These are phyloP conservation scores for Hirtodrosophila confusa DNA, from an alignment of 2,888 invertebrate genomes.

Conservation along the genomic window DNA sequence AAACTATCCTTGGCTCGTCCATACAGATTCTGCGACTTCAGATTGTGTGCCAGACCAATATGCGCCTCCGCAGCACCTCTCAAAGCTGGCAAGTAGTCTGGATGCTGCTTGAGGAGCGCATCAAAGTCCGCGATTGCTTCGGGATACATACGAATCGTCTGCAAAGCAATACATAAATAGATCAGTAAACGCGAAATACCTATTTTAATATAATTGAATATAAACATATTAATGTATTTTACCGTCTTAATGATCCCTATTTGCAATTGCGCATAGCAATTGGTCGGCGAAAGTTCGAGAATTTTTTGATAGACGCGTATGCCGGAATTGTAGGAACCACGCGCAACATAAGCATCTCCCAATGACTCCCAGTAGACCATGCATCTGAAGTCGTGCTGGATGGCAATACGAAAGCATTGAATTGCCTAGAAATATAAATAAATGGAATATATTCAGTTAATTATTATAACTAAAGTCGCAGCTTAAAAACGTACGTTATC, in stretches of 20 bases:
- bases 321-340: conserved; percentile 96
- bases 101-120: conserved; percentile 85
- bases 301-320: conserved; percentile 93
- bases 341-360: conserved; percentile 94
- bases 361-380: conserved; percentile 93
- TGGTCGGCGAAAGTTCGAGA: conserved; percentile 87
- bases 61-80: conserved; percentile 94
- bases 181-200: too few relatives aligned
- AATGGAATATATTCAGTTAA: too few relatives aligned
- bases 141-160: conserved; percentile 85
- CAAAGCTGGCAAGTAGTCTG: conserved; percentile 88
- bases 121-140: conserved; percentile 90
- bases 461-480: background rate
- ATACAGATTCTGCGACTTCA: conserved; percentile 88
- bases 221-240: too few relatives aligned
- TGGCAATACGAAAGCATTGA: conserved; percentile 89
- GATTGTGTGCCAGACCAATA: conserved; percentile 89
- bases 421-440: conserved; percentile 86
- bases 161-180: conserved; percentile 7
- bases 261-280: conserved; percentile 90
- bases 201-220: too few relatives aligned
- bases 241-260: conserved; percentile 89
- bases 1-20: conserved; percentile 90
- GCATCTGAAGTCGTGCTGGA: conserved; percentile 88
- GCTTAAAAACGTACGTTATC: conserved; percentile 83